A percentile compares a stretch with the other conserved stretches of the same genome.
These are phyloP conservation scores for Ataeniobius toweri DNA, from an alignment of 2,797 vertebrate species.

Conservation along the genomic window DNA sequence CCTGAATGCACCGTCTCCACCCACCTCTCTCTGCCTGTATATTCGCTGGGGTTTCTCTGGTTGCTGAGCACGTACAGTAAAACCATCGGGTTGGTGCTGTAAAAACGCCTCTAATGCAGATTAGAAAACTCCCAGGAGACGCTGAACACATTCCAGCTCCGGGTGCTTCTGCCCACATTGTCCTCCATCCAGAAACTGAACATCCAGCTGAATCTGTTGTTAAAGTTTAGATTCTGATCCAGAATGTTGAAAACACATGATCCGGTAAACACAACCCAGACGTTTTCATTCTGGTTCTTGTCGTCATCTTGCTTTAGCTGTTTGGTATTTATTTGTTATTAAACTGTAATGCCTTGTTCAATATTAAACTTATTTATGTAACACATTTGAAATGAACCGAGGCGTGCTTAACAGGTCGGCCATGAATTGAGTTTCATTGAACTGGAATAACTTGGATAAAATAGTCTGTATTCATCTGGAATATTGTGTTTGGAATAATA, in stretches of 20 bases:
- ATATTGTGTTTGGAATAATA: no score
- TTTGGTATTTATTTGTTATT: no score
- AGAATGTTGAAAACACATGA: not conserved
- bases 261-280: no score
- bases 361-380: no score
- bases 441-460: no score
- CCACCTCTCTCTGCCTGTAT: constrained; percentile 24
- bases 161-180: constrained; percentile 13
- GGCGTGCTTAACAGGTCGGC: no score
- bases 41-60: not conserved
- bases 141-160: constrained; percentile 26
- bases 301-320: no score
- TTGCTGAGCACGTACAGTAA: not conserved
- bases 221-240: not conserved
- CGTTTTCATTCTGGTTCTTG: no score
- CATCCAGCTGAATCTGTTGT: not conserved
- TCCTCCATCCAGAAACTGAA: not conserved
- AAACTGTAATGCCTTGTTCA: no score
- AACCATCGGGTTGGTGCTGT: not conserved
- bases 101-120: constrained; percentile 49
- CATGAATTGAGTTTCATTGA: no score
- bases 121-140: constrained; percentile 44
- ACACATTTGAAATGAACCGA: no score
- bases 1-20: constrained; percentile 44
- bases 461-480: no score